Base-by-base conservation (phyloP, 2,113 vertebrate genomes). In the Microtus ochrogaster region DNA sequence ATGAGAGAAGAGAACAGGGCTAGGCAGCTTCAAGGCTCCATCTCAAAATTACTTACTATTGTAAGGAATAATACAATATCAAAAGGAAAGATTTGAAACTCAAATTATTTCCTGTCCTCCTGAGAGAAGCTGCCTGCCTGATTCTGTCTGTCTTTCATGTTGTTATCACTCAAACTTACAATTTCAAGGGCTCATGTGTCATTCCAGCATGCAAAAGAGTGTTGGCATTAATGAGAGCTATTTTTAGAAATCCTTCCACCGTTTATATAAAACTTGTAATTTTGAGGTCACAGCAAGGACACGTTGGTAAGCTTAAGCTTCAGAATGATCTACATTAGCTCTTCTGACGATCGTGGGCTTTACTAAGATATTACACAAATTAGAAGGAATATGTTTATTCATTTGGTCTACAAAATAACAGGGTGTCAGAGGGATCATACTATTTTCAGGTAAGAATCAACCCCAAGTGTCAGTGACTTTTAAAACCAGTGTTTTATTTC, bases 21-120 rank as follows among this genome's bases (percentile, higher is more conserved):
- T 61, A 96, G 92, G 89, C 93, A 96, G 78, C 89, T 96, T 95
- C 94, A 88, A 87, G 89, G 96, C 91, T 94, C 92, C 96, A 33
- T 92, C 86, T 97, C 95, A 97, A 97, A 97, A 97, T 98, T 94
- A 95, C 95, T 97, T 90, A 97, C 89, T 94, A 89, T 97, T 97
- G 96, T 96, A 96, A 79, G 36, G 94, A 95, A 97, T 97, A 97
- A 97, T 95, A 97, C 91, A 96, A 95, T 87, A 97, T 97, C 96
- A 97, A 96, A 98, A 96, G 86, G 86, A 96, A 77, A 97, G 91
- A 97, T 97, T 97, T 94, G 95, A 97, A 97, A 96, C 97, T 97
- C 94, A 97, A 96, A 97, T 97, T 96, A 96, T 84, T 97, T 98
- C 93, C 70, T 97, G 72, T 96, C 52, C 92, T 97, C 96, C 91